Base-by-base conservation (phyloP, 1,140 invertebrate species). In the Philaenus spumarius region DNA sequence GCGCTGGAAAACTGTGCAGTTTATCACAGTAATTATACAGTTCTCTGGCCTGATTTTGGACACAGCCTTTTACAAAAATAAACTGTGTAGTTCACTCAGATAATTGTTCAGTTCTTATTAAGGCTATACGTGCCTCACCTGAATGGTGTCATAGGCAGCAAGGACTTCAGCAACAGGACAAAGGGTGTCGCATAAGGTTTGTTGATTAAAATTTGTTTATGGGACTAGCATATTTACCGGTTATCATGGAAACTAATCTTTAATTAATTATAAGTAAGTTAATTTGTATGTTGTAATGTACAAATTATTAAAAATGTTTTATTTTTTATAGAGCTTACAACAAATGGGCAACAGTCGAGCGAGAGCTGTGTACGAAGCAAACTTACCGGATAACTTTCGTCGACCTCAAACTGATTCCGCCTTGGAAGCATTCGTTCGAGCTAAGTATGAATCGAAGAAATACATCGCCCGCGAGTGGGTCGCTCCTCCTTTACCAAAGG, bases 291-390 rank as follows among this genome's bases (percentile, higher is more conserved):
- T 42, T 42, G 2, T 7, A 42, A 42, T 42, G n/a, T 42, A 15
- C 15, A 9, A 26, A 9, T 20, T 11, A 43, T 23, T 14, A 19
- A 53, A 37, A 55, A 34, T 30, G 20, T 42, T 55, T 60, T n/a
- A n/a, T 62, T 34, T 57, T 62, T 73, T 72, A 37, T 65, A 87
- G 85, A 85, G 88, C 82, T 79, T 98, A 65, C 93, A 98, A 75
- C 91, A 96, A 73, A 97, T 99, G 90, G 96, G 96, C 11, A 98
- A 99, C 73, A 95, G 90, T n/a, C 78, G 91, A 64, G 96, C 93
- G 0, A 80, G 95, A 58, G 95, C 95, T 19, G 94, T 98, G 0
- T 99, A 98, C 72, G 96, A 99, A 78, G 95, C 95, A 1, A 95
- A 97, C 75, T 74, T 98, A 46, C 95, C 95, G 0, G 95, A 98